Base-by-base conservation (phyloP, 2,113 vertebrate species). In the Serranochromis macrocephalus region DNA sequence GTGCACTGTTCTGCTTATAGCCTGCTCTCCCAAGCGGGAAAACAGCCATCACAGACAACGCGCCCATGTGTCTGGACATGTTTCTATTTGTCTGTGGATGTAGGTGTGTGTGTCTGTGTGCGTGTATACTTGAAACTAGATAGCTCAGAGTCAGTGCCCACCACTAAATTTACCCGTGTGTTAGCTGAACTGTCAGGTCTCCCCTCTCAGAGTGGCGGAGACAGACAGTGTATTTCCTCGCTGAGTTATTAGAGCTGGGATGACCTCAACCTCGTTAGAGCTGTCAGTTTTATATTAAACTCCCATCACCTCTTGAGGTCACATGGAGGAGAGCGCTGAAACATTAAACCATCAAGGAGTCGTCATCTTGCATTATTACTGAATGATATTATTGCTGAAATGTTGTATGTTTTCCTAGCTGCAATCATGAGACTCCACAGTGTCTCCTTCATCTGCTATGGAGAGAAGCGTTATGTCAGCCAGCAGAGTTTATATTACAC, bases 101-200 rank as follows among this genome's bases (percentile, higher is more conserved):
- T 87, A 81, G 24, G 79, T 57, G 80, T 80, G 57, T 89, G 81
- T 89, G 85, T 87, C 45, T 89, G 78, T 57, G 75, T 78, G 58
- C 86, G 42, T 89, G 87, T 87, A 75, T 89, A 81, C 29, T 58
- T 94, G 95, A 94, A 96, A 96, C 86, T 79, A 87, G 94, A 96
- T 94, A 93, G 91, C 84, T 33, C 88, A 83, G 58, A 89, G 86
- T 84, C 90, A 63, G 91, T 93, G 90, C 91, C 90, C 87, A 81
- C 86, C 87, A 92, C 95, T 96, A 96, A 96, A 97, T 96, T 96
- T 96, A 96, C 94, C 94, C 91, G 73, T 88, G 87, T 92, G 94
- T 94, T 92, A 96, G 93, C 93, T 90, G 91, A 95, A 92, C 91
- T 92, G 93, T 92, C 89, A 94, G 93, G 89, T 93, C 88, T 93